A percentile compares a stretch with the other conserved stretches of the same genome.
phyloP scores from a whole-genome alignment of 2,888 invertebrate species.

The Brassicogethes aeneus region DNA sequence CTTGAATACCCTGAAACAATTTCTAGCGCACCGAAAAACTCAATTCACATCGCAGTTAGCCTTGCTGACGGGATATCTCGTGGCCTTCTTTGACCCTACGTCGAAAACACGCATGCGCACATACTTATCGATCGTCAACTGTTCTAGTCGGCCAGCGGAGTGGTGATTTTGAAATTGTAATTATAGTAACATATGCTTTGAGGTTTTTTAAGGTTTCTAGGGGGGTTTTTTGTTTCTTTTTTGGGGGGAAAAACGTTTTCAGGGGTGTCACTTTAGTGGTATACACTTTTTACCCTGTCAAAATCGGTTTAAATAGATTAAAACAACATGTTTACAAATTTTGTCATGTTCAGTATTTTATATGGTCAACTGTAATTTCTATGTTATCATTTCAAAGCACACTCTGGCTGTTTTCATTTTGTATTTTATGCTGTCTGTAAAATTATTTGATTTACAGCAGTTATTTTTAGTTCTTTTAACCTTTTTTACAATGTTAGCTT shows the following conservation, averaged over 20 bases:
- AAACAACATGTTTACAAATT: too few relatives aligned
- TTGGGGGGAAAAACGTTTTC: background rate
- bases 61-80: slow-evolving; percentile 4
- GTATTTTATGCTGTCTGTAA: background rate
- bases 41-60: background rate
- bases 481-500: too few relatives aligned
- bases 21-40: background rate
- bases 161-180: slow-evolving; percentile 9
- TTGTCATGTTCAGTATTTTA: too few relatives aligned
- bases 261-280: background rate
- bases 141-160: slow-evolving; percentile 21
- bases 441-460: background rate
- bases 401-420: background rate
- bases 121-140: slow-evolving; percentile 27
- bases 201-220: slow-evolving; percentile 7
- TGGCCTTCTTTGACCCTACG: slow-evolving; percentile 34
- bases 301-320: too few relatives aligned
- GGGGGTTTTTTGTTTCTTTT: too few relatives aligned
- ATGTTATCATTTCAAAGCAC: background rate
- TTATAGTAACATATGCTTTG: slow-evolving; percentile 9
- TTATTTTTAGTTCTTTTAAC: background rate
- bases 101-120: slow-evolving; percentile 22
- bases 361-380: slow-evolving; percentile 16
- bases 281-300: too few relatives aligned
- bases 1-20: background rate